A percentile compares a stretch with the other conserved stretches of the same genome.
Conservation (phyloP, 2,113 vertebrate species). For the Mus pahari region DNA sequence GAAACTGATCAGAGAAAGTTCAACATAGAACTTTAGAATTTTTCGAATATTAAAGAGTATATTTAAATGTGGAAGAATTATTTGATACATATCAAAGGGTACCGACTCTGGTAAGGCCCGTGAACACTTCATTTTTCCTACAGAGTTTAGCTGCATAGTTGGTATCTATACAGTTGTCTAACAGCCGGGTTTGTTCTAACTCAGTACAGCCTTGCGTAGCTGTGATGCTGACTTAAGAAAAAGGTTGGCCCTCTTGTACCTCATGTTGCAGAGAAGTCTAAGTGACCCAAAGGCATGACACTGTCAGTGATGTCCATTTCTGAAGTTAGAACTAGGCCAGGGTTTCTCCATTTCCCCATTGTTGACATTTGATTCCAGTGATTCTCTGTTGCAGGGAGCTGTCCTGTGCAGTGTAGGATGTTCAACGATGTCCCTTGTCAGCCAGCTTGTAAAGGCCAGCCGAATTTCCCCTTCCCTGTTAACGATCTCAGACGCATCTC, state of each 20-base stretch:
- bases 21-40: not conserved
- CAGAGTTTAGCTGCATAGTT: not conserved
- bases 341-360: not conserved
- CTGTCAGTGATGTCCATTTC: not conserved
- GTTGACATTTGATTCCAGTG: not conserved
- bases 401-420: not conserved
- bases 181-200: not conserved
- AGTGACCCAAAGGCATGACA: not conserved
- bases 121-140: not conserved
- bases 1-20: slow-evolving; percentile 15
- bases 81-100: not conserved
- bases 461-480: not conserved
- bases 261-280: slow-evolving; percentile 26
- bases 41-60: slow-evolving; percentile 6
- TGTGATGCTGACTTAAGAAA: not conserved
- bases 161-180: not conserved
- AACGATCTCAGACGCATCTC: not conserved
- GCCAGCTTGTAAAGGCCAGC: not conserved
- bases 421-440: not conserved
- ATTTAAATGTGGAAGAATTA: slow-evolving; percentile 50
- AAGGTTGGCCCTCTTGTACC: not conserved
- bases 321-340: not conserved
- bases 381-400: not conserved
- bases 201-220: slow-evolving; percentile 18
- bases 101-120: not conserved